Conservation (phyloP, 1,140 invertebrate genomes). For the Atta colombica region DNA sequence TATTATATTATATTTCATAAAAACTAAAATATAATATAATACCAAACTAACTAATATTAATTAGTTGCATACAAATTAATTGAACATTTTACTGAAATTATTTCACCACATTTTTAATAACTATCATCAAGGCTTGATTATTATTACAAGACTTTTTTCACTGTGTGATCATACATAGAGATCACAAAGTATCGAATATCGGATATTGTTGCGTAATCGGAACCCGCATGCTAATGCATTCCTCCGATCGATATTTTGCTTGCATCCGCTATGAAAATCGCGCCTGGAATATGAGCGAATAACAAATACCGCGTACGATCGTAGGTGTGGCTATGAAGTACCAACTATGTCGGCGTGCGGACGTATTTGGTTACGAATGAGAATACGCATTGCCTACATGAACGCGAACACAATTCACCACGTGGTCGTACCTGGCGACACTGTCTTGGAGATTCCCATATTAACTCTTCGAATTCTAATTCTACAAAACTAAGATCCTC, state of each 20-base stretch:
- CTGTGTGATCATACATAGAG: too few species aligned
- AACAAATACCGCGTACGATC: constrained; percentile 44
- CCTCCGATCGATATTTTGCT: constrained; percentile 33
- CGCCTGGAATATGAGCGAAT: constrained; percentile 40
- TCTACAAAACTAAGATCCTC: not conserved
- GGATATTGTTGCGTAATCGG: constrained; percentile 28
- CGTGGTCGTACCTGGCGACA: constrained; percentile 52
- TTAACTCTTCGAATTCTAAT: constrained; percentile 1
- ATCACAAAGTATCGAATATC: constrained; percentile 4
- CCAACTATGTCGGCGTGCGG: constrained; percentile 66
- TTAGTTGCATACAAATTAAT: too few species aligned
- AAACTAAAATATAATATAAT: too few species aligned
- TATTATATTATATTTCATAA: too few species aligned
- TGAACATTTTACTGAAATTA: too few species aligned
- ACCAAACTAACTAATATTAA: too few species aligned
- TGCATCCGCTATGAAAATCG: constrained; percentile 2
- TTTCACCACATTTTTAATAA: too few species aligned
- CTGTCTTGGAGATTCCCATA: constrained; percentile 13
- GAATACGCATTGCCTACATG: constrained; percentile 73
- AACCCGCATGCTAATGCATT: constrained; percentile 11
- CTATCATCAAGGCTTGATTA: too few species aligned
- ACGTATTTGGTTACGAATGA: constrained; percentile 83
- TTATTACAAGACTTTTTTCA: too few species aligned
- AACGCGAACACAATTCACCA: constrained; percentile 60
- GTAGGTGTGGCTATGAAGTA: constrained; percentile 79